Conservation (phyloP, 1,140 invertebrate genomes). For the Chionoecetes opilio region DNA sequence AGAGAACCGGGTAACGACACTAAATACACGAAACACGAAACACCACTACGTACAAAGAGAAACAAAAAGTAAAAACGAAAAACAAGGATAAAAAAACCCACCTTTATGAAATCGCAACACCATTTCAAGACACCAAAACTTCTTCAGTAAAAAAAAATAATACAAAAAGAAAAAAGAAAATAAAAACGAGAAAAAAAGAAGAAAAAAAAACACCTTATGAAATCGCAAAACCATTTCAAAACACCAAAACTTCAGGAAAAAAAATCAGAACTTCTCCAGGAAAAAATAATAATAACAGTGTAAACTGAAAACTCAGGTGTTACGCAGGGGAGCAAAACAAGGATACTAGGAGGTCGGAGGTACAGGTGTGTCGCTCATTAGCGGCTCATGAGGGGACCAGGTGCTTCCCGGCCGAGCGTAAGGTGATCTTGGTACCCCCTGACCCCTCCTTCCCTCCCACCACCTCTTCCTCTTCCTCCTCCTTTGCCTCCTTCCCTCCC, state of each 20-base stretch:
- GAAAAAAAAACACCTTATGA: neutral
- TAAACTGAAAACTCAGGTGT: neutral
- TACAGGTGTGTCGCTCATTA: constrained; percentile 37
- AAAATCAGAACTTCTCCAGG: too few relatives aligned
- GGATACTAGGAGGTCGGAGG: neutral
- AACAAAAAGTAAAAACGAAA: neutral
- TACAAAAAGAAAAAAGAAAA: neutral
- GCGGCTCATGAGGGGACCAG: neutral
- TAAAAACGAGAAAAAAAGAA: neutral
- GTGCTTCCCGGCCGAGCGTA: neutral
- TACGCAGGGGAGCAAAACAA: neutral
- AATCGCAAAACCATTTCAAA: neutral
- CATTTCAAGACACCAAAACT: neutral
- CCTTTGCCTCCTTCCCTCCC: neutral
- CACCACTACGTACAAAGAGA: neutral
- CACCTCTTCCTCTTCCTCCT: too few relatives aligned
- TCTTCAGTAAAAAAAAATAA: neutral
- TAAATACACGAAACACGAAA: too few relatives aligned
- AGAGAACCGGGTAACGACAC: too few relatives aligned
- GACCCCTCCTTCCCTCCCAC: neutral
- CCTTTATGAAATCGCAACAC: neutral
- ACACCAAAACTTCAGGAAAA: neutral
- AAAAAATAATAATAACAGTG: neutral
- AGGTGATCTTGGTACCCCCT: neutral
- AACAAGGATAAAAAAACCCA: neutral